Evolutionary conservation across 2,797 vertebrate species (phyloP).

Genomic region (Acipenser transmontanus): DNA sequence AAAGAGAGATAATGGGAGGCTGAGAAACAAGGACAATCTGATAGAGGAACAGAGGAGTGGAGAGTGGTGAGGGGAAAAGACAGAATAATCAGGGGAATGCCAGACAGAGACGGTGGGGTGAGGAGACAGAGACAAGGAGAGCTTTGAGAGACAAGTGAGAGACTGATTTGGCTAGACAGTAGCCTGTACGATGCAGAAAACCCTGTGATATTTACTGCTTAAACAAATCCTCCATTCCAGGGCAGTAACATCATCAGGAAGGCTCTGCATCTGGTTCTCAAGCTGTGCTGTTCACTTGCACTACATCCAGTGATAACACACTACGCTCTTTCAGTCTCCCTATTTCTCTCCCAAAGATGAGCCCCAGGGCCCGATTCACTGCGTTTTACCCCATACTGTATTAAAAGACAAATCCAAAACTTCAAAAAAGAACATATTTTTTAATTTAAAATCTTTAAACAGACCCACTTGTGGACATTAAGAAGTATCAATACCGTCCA

Average conservation of each 20-base stretch:
- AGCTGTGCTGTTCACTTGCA: constrained; percentile 47
- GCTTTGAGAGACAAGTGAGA: constrained; percentile 17
- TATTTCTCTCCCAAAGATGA: too few species aligned
- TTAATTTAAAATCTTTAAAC: too few species aligned
- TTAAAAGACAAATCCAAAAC: too few species aligned
- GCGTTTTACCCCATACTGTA: too few species aligned
- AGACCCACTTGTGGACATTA: too few species aligned
- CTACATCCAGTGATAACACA: constrained; percentile 40
- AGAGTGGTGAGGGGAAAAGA: constrained; percentile 26
- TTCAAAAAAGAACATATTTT: too few species aligned
- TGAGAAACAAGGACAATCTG: constrained; percentile 33
- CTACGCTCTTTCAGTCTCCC: too few species aligned
- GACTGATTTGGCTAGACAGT: constrained; percentile 40
- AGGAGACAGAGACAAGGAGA: constrained; percentile 10
- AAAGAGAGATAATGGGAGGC: constrained; percentile 21
- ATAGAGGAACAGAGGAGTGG: constrained; percentile 34
- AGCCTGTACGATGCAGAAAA: constrained; percentile 40
- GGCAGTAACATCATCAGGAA: constrained; percentile 61
- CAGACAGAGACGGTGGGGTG: constrained; percentile 19
- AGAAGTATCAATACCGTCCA: too few species aligned
- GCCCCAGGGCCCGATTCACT: too few species aligned
- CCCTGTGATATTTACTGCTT: constrained; percentile 45
- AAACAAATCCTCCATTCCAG: constrained; percentile 49
- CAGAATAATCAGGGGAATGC: constrained; percentile 27
- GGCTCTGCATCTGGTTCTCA: constrained; percentile 54